Percentiles rank a stretch among this genome's conserved stretches.
Conservation (phyloP, 37 sponge, comb jelly and placozoan species). For the Oscarella lobularis region DNA sequence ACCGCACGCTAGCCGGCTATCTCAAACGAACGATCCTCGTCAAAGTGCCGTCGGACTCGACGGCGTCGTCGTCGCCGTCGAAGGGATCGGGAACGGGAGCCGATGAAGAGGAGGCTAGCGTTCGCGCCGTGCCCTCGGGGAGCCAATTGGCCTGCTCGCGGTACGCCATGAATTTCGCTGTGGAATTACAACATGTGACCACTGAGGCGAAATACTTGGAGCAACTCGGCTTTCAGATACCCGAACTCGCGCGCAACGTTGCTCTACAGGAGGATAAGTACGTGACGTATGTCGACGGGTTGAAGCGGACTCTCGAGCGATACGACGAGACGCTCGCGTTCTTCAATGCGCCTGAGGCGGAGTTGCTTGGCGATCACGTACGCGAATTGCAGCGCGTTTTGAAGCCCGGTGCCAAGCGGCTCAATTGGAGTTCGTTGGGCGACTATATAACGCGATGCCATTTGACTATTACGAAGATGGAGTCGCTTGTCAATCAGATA, state of each 20-base stretch:
- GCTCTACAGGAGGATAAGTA: constrained; percentile 42
- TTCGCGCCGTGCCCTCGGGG: background rate
- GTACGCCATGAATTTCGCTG: constrained; percentile 73
- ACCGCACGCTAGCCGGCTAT: constrained; percentile 45
- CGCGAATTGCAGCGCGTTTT: constrained; percentile 64
- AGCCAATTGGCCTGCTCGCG: background rate
- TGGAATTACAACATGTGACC: constrained; percentile 76
- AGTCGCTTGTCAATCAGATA: constrained; percentile 88
- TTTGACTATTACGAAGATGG: constrained; percentile 84
- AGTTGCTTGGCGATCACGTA: constrained; percentile 79
- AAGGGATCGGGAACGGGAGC: too few species aligned
- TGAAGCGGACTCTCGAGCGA: constrained; percentile 52
- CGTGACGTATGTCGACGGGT: constrained; percentile 39
- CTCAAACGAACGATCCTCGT: constrained; percentile 76
- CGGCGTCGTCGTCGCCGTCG: background rate
- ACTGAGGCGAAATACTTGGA: constrained; percentile 89
- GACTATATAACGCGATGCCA: constrained; percentile 91
- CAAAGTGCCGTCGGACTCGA: constrained; percentile 19
- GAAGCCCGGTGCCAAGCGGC: constrained; percentile 80
- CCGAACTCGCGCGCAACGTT: constrained; percentile 88
- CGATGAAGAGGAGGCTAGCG: background rate
- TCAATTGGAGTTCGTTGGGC: constrained; percentile 98
- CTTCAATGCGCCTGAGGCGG: constrained; percentile 20
- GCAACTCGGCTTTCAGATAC: constrained; percentile 81
- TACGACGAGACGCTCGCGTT: constrained; percentile 17